A percentile compares a stretch with the other conserved stretches of the same genome.
Evolutionary conservation across 2,797 vertebrate genomes (phyloP).

Genomic region (Mionectes olivaceus): DNA sequence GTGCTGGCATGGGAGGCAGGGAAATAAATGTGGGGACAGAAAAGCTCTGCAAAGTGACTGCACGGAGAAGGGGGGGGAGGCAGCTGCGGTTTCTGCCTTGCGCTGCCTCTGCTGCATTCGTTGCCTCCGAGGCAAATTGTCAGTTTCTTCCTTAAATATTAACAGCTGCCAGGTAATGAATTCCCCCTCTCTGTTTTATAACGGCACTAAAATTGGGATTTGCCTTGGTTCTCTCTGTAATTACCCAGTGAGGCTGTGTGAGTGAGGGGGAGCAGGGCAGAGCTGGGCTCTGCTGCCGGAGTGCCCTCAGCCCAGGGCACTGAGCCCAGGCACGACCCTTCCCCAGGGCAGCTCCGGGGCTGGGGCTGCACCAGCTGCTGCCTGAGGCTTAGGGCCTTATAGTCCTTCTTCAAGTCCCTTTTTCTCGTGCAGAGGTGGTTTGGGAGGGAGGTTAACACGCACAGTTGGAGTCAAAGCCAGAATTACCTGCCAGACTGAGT

Average conservation of each 20-base stretch:
- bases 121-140: slow-evolving; percentile 51
- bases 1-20: neutral
- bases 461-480: neutral
- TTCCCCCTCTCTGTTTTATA: slow-evolving; percentile 73
- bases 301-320: neutral
- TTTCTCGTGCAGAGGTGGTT: neutral
- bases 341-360: neutral
- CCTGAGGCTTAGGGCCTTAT: rapidly evolving
- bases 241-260: slow-evolving; percentile 38
- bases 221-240: slow-evolving; percentile 63
- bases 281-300: slow-evolving; percentile 2
- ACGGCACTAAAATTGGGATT: slow-evolving; percentile 71
- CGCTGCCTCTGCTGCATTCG: slow-evolving; percentile 31
- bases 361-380: neutral
- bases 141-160: slow-evolving; percentile 66
- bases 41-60: slow-evolving; percentile 1
- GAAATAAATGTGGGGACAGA: neutral
- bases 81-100: neutral
- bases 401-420: neutral
- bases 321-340: neutral
- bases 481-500: neutral
- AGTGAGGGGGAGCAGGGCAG: slow-evolving; percentile 37
- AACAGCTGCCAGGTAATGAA: slow-evolving; percentile 72
- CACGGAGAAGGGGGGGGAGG: neutral
- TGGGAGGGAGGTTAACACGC: neutral